Evolutionary conservation across 2,113 vertebrate species (phyloP).

Genomic region (Silurus meridionalis): DNA sequence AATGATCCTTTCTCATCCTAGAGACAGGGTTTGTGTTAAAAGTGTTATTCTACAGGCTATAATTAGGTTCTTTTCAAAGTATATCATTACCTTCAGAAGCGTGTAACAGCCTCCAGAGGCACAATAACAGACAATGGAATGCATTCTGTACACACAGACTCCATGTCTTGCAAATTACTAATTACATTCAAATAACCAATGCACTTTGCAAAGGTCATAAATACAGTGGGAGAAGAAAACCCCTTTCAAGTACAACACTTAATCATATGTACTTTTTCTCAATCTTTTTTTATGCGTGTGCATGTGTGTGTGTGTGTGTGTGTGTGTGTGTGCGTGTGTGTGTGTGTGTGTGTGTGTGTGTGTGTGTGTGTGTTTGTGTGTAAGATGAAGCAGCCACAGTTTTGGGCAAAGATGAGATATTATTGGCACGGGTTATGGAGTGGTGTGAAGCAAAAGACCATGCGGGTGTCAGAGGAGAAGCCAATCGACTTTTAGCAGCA

Average conservation of each 20-base stretch:
- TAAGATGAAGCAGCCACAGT: slow-evolving; percentile 79
- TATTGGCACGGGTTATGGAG: slow-evolving; percentile 79
- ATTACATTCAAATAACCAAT: slow-evolving; percentile 30
- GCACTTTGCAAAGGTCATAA: slow-evolving; percentile 34
- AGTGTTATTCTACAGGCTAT: slow-evolving; percentile 20
- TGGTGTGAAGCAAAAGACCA: slow-evolving; percentile 80
- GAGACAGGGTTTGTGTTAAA: background rate
- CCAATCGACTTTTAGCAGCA: slow-evolving; percentile 80
- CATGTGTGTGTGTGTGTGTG: no score
- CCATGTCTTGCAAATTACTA: slow-evolving; percentile 42
- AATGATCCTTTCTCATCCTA: background rate
- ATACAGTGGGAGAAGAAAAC: slow-evolving; percentile 13
- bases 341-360: background rate
- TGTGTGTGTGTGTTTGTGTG: background rate
- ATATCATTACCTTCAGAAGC: slow-evolving; percentile 38
- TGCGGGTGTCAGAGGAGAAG: slow-evolving; percentile 74
- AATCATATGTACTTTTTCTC: slow-evolving; percentile 3
- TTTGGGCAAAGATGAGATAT: slow-evolving; percentile 74
- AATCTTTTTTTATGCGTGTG: slow-evolving; percentile 23
- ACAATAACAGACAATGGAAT: slow-evolving; percentile 9
- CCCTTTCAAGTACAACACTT: background rate
- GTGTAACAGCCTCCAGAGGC: background rate
- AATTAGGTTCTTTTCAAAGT: slow-evolving; percentile 33
- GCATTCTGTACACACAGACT: background rate
- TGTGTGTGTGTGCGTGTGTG: background rate